These are phyloP conservation scores for Uropsilus gracilis DNA, from an alignment of 2,113 vertebrate species.

Conservation along the genomic window DNA sequence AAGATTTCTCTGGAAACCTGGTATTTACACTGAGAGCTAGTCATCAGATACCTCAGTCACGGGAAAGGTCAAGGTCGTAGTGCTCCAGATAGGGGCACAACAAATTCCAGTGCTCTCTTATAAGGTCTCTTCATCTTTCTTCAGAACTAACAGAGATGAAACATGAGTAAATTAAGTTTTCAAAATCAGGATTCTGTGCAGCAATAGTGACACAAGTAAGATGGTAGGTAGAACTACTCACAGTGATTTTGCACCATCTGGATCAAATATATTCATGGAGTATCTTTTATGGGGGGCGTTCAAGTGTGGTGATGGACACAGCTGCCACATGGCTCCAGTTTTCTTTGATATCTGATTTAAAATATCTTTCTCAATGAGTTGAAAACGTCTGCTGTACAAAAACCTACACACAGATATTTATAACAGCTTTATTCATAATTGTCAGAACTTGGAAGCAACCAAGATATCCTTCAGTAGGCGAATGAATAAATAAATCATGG, in stretches of 20 bases:
- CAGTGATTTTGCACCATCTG: not conserved
- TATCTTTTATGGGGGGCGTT: not conserved
- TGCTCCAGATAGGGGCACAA: not conserved
- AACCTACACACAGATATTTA: not conserved
- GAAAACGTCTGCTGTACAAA: not conserved
- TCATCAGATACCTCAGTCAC: not conserved
- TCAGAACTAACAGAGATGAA: not conserved
- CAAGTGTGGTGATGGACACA: not conserved
- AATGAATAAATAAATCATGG: not conserved
- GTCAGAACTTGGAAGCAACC: not conserved
- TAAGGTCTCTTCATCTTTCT: not conserved
- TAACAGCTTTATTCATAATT: constrained; percentile 1
- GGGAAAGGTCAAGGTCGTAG: not conserved
- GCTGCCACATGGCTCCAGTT: not conserved
- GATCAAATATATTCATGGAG: not conserved
- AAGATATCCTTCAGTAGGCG: not conserved
- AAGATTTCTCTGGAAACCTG: not conserved
- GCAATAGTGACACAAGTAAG: not conserved
- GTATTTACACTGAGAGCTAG: not conserved
- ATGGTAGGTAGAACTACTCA: not conserved
- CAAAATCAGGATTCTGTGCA: not conserved
- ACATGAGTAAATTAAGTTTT: not conserved
- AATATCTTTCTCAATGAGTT: not conserved
- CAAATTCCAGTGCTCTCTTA: not conserved
- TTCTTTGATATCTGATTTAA: not conserved